Base-by-base conservation (phyloP, 2,113 vertebrate species). In the Rhinichthys klamathensis region DNA sequence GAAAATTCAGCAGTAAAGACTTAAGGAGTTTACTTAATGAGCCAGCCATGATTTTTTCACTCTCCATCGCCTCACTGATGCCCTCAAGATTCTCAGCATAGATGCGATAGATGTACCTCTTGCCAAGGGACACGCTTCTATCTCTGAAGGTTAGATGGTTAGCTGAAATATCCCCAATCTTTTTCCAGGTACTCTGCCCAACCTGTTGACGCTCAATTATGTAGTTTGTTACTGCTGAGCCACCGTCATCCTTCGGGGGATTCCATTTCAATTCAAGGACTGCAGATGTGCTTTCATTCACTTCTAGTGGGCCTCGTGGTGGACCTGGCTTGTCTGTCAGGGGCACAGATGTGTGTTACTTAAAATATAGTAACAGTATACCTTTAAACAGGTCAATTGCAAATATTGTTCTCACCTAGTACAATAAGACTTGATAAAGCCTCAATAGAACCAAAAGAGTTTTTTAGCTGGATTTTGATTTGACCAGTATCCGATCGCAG, bases 401-500 rank as follows among this genome's bases (percentile, higher is more conserved):
- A 63, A 25, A 6, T 46, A 77, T n/a, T 80, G 78, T 84, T 44
- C 91, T 93, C 85, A 95, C 96, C 96, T 88, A 93, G 84, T 56
- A 97, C 95, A 85, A 93, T 56, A 51, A 97, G 93, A 60, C 89
- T 93, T 46, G 96, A 84, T 80, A 89, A 67, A 6, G 95, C 94
- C 83, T 95, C 94, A 76, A 89, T 78, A 4, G 88, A 76, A 5
- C 96, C 96, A 23, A 95, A 95, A 82, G 94, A 85, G 0, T 94
- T 98, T 91, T 91, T 96, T 85, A 96, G 94, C 25, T 93, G 95
- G 89, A 96, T 93, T 88, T 95, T 95, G 91, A 98, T 95, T 89
- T 92, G 94, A 87, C 96, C 96, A 35, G 91, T 23, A 70, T 97
- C 96, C 81, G 91, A 94, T 70, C 95, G 92, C 78, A 94, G 63